Percentiles rank a stretch among this genome's conserved stretches.
These are phyloP conservation scores for Euura saliciscinereae DNA, from an alignment of 1,140 invertebrate genomes.

Conservation along the genomic window DNA sequence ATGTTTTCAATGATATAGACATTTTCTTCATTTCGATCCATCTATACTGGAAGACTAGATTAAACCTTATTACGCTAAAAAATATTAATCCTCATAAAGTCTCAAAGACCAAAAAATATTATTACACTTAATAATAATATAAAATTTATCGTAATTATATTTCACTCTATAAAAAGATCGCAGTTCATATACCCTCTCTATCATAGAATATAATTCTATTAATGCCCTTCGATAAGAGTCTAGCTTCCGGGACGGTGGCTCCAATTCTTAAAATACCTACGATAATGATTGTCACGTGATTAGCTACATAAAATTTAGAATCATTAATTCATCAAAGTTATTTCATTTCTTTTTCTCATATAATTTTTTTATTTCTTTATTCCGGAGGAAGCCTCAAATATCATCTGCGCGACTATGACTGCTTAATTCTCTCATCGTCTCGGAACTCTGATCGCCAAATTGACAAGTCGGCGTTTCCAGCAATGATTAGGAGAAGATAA, in stretches of 20 bases:
- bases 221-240: neutral
- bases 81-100: slow-evolving; percentile 34
- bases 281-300: neutral
- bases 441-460: neutral
- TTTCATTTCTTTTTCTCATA: neutral
- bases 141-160: slow-evolving; percentile 30
- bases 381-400: neutral
- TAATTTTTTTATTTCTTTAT: neutral
- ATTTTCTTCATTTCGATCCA: slow-evolving; percentile 18
- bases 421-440: slow-evolving; percentile 5
- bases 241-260: neutral
- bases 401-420: neutral
- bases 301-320: neutral
- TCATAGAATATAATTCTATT: slow-evolving; percentile 8
- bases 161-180: slow-evolving; percentile 21
- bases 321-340: neutral
- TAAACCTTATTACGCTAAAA: slow-evolving; percentile 21
- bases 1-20: slow-evolving; percentile 10
- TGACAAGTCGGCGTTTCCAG: neutral
- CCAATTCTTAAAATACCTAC: neutral
- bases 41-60: slow-evolving; percentile 47
- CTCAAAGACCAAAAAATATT: slow-evolving; percentile 33
- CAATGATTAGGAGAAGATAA: neutral
- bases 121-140: slow-evolving; percentile 27
- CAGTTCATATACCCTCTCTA: slow-evolving; percentile 11